Percentiles rank a stretch among this genome's conserved stretches.
Conservation (phyloP, 2,113 vertebrate species). For the Trochalopteron elliotii region DNA sequence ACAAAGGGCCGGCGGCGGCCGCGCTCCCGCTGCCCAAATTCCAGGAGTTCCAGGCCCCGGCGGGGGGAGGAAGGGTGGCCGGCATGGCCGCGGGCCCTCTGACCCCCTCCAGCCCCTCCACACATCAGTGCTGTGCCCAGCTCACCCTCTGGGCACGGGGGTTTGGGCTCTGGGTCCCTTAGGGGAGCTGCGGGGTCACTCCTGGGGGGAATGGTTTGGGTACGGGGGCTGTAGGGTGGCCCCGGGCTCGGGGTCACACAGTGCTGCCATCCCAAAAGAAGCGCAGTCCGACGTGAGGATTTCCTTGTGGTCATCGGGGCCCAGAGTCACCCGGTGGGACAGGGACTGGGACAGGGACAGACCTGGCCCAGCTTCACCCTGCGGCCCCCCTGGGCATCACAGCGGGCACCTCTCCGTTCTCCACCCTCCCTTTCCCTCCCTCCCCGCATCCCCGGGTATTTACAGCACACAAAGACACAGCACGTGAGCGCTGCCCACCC, state of each 20-base stretch:
- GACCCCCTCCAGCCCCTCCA: conserved; percentile 9
- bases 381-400: accelerated
- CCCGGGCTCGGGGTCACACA: not conserved
- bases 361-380: accelerated
- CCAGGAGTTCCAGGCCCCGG: conserved; percentile 72
- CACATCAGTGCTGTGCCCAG: not conserved
- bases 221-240: accelerated
- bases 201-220: not conserved
- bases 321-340: not conserved
- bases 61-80: conserved; percentile 31
- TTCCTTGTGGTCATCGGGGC: not conserved
- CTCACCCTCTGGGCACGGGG: not conserved
- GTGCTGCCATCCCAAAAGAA: not conserved
- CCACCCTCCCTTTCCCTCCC: not conserved
- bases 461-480: not conserved
- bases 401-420: accelerated
- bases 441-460: not conserved
- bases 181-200: not conserved
- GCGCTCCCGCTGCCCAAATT: conserved; percentile 74
- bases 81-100: not conserved
- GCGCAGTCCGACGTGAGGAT: accelerated
- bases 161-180: accelerated
- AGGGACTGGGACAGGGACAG: not conserved
- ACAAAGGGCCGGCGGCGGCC: conserved; percentile 74
- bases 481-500: not conserved